phyloP scores from a whole-genome alignment of 2,797 vertebrate species.

The Acropternis orthonyx region DNA sequence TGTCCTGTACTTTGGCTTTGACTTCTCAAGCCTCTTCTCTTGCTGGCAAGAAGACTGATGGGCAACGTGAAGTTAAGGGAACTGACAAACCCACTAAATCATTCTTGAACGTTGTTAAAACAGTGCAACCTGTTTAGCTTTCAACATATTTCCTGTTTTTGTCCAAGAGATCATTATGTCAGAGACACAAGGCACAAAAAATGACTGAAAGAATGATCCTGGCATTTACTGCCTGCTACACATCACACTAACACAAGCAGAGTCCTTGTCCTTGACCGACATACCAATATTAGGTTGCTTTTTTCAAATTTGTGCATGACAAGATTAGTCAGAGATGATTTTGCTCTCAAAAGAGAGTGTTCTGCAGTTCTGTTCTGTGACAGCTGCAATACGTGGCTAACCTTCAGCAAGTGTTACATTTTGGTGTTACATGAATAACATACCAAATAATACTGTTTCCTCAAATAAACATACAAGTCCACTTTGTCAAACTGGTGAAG shows the following conservation, averaged over 20 bases:
- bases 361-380: slow-evolving; percentile 6
- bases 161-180: neutral
- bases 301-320: neutral
- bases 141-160: neutral
- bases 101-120: neutral
- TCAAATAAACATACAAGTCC: neutral
- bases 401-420: neutral
- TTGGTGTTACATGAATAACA: neutral
- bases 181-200: neutral
- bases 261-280: slow-evolving; percentile 47
- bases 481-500: neutral
- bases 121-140: neutral
- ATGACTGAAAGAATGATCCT: slow-evolving; percentile 15
- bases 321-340: slow-evolving; percentile 58
- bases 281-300: neutral
- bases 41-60: slow-evolving; percentile 23
- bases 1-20: neutral
- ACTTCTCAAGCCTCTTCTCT: neutral
- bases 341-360: slow-evolving; percentile 42
- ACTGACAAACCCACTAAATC: neutral
- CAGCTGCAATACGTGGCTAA: slow-evolving; percentile 49
- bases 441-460: neutral
- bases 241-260: neutral
- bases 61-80: neutral
- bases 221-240: neutral